These are phyloP conservation scores for Astyanax mexicanus DNA, from an alignment of 2,797 vertebrate species.

Conservation along the genomic window DNA sequence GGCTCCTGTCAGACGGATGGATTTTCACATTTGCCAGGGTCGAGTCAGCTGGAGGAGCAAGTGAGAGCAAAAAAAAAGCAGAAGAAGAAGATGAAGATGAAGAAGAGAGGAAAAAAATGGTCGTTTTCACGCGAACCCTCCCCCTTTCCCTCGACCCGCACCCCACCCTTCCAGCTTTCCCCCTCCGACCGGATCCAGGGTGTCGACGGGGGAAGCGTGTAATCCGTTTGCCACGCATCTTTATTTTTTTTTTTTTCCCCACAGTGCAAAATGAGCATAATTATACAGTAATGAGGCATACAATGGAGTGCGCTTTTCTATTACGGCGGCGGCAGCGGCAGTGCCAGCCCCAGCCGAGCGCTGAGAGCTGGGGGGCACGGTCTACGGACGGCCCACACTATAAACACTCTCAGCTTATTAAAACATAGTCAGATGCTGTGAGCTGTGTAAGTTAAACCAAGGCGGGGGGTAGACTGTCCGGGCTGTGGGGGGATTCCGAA, in stretches of 20 bases:
- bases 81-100: constrained; percentile 27
- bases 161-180: neutral
- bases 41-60: constrained; percentile 44
- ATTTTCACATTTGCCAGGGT: constrained; percentile 57
- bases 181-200: constrained; percentile 23
- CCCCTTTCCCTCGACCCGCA: neutral
- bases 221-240: constrained; percentile 47
- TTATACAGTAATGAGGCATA: constrained; percentile 58
- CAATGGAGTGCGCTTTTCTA: constrained; percentile 47
- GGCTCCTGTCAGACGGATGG: constrained; percentile 62
- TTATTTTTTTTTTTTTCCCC: constrained; percentile 43
- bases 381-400: constrained; percentile 34
- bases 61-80: constrained; percentile 47
- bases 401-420: constrained; percentile 51
- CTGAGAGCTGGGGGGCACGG: constrained; percentile 35
- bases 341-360: constrained; percentile 48
- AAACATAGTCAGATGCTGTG: constrained; percentile 33
- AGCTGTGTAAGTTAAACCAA: constrained; percentile 7
- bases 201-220: constrained; percentile 31
- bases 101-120: constrained; percentile 1
- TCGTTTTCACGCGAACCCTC: constrained; percentile 12
- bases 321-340: constrained; percentile 23
- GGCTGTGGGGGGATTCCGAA: neutral
- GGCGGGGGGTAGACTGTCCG: neutral
- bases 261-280: constrained; percentile 54